These are phyloP conservation scores for Lumbricus terrestris DNA, from an alignment of 2,888 invertebrate genomes.

Conservation along the genomic window DNA sequence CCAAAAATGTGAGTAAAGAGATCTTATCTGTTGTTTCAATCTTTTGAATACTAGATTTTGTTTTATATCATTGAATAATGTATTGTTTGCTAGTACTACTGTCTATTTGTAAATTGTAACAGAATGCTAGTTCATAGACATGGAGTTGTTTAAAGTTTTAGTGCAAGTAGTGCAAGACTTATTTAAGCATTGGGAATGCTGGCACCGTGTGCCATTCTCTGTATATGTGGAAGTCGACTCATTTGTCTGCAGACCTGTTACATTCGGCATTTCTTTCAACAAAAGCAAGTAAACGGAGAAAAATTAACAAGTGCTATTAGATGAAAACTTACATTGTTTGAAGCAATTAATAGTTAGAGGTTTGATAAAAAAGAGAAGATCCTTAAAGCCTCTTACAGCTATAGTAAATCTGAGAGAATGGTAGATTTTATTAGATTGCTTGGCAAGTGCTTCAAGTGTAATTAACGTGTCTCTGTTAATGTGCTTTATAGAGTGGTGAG, in stretches of 20 bases:
- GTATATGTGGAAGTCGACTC: not conserved
- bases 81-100: not conserved
- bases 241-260: not conserved
- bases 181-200: too few relatives aligned
- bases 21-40: not conserved
- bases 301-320: not conserved
- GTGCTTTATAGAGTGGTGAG: not conserved
- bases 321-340: not conserved
- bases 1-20: not conserved
- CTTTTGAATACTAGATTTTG: not conserved
- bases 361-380: not conserved
- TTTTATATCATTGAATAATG: not conserved
- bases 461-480: not conserved
- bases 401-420: not conserved
- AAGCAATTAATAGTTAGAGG: not conserved
- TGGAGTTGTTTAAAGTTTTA: not conserved
- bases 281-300: not conserved
- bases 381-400: not conserved
- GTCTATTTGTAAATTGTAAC: not conserved
- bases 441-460: not conserved
- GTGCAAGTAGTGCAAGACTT: too few relatives aligned
- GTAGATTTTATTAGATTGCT: too few relatives aligned
- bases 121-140: not conserved
- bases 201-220: too few relatives aligned
- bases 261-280: not conserved